Conservation (phyloP, 2,797 vertebrate species). For the Ataeniobius toweri region DNA sequence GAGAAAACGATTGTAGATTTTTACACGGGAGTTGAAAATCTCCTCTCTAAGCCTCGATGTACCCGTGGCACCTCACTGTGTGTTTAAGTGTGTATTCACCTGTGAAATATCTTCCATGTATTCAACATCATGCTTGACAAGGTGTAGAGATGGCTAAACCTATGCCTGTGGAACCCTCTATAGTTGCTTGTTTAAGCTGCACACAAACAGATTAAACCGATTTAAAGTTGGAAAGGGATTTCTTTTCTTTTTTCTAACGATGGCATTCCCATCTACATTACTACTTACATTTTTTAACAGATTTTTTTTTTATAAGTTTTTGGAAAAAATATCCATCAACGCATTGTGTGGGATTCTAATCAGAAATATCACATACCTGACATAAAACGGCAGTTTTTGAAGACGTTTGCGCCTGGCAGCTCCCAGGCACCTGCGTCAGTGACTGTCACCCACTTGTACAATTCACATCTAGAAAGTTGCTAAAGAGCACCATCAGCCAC, state of each 20-base stretch:
- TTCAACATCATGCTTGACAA: constrained; percentile 46
- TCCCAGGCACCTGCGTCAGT: too few relatives aligned
- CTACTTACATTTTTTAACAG: neutral
- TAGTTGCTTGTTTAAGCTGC: constrained; percentile 2
- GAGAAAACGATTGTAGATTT: constrained; percentile 26
- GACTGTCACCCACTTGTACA: too few relatives aligned
- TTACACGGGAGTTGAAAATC: constrained; percentile 25
- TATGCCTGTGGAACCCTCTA: constrained; percentile 17
- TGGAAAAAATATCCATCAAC: neutral
- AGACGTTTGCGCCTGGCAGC: too few relatives aligned
- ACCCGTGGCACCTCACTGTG: constrained; percentile 22
- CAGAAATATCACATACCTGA: neutral
- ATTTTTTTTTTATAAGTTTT: neutral
- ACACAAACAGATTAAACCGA: neutral
- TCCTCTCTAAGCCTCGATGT: constrained; percentile 20
- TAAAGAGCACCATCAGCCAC: too few relatives aligned
- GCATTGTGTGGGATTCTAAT: neutral
- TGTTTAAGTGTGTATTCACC: constrained; percentile 53
- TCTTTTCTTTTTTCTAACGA: neutral
- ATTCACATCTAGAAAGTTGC: too few relatives aligned
- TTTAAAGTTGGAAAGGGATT: neutral
- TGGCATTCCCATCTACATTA: neutral
- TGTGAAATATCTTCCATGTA: constrained; percentile 58
- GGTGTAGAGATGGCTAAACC: constrained; percentile 24
- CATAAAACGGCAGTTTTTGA: neutral